These are phyloP conservation scores for Orthonyx spaldingii DNA, from an alignment of 2,113 vertebrate species.

Conservation along the genomic window DNA sequence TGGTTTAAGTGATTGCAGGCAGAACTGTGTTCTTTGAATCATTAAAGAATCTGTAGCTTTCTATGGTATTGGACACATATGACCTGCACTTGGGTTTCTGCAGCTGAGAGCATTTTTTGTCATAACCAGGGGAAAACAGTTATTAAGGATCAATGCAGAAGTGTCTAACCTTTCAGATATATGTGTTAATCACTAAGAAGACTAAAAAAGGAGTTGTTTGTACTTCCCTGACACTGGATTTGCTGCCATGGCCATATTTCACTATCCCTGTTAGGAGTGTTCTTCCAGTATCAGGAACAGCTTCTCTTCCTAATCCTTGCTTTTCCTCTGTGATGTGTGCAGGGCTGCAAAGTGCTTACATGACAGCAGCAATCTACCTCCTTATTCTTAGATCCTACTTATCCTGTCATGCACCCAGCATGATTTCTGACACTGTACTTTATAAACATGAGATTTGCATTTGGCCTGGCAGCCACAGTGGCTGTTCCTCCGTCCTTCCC, in stretches of 20 bases:
- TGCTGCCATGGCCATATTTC: neutral
- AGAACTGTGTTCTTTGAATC: neutral
- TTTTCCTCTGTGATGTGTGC: neutral
- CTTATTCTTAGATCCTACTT: neutral
- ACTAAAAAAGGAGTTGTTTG: neutral
- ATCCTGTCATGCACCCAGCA: neutral
- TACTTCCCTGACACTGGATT: neutral
- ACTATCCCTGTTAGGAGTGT: neutral
- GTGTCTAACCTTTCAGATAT: neutral
- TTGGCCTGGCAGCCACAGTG: neutral
- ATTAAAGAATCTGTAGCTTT: neutral
- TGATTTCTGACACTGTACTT: neutral
- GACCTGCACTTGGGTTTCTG: neutral
- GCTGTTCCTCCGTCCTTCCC: neutral
- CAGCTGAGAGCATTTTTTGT: neutral
- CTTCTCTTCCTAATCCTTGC: neutral
- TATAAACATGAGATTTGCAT: accelerated
- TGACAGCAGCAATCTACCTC: neutral
- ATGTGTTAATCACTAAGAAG: neutral
- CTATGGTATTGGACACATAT: neutral
- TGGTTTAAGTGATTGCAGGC: neutral
- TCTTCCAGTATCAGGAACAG: neutral
- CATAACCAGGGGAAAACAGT: neutral
- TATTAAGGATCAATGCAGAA: neutral
- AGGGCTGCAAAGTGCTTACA: neutral